Percentiles rank a stretch among this genome's conserved stretches.
phyloP scores from a whole-genome alignment of 2,888 invertebrate genomes.

The Plebejus argus region DNA sequence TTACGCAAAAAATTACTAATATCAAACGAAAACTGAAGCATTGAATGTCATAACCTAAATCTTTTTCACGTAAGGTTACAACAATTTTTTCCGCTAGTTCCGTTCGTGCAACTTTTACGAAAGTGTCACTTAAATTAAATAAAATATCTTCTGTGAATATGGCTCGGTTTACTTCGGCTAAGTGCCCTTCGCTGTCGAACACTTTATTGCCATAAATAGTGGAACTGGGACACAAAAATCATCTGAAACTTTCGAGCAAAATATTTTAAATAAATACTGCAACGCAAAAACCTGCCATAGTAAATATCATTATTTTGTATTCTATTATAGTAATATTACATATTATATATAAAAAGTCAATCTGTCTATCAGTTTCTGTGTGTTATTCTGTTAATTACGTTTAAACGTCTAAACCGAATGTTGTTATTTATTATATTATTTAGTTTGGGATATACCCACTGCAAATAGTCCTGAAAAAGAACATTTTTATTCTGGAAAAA shows the following conservation, averaged over 20 bases:
- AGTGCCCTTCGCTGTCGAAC: slow-evolving; percentile 19
- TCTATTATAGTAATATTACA: no score
- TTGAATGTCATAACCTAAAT: background rate
- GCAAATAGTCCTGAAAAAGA: no score
- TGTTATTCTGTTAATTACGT: no score
- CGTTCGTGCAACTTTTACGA: slow-evolving; percentile 3
- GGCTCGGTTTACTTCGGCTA: slow-evolving; percentile 15
- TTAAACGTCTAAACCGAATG: no score
- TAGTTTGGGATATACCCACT: no score
- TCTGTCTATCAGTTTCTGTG: no score
- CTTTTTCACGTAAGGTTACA: background rate
- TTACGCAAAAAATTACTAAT: no score
- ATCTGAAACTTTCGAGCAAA: background rate
- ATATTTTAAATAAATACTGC: background rate
- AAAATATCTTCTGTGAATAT: slow-evolving; percentile 15
- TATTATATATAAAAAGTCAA: no score
- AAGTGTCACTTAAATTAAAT: slow-evolving; percentile 19
- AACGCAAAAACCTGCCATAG: no score
- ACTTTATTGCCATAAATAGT: slow-evolving; percentile 5
- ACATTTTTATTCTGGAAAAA: no score
- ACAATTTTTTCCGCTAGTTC: background rate
- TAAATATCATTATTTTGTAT: no score
- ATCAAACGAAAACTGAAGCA: background rate
- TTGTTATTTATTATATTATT: no score
- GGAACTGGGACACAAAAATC: background rate